Percentiles rank a stretch among this genome's conserved stretches.
Conservation (phyloP, 1,140 invertebrate species). For the Pseudomyrmex gracilis region DNA sequence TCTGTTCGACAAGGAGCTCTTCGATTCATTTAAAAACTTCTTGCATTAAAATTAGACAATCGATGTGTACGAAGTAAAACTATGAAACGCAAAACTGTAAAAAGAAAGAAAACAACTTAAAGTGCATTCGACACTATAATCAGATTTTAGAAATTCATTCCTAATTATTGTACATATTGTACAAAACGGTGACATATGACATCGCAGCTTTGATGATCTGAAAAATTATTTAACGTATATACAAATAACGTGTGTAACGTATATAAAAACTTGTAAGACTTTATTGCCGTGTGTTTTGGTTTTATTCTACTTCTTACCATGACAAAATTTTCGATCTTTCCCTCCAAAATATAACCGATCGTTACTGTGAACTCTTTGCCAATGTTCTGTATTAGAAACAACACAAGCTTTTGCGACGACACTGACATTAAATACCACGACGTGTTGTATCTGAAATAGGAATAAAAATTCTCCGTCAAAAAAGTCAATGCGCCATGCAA, state of each 20-base stretch:
- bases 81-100: too few relatives aligned
- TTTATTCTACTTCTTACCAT: conserved; percentile 39
- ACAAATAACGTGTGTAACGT: neutral
- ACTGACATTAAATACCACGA: conserved; percentile 63
- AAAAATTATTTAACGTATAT: conserved; percentile 40
- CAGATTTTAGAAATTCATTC: too few relatives aligned
- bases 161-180: too few relatives aligned
- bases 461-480: too few relatives aligned
- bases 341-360: conserved; percentile 27
- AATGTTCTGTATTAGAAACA: conserved; percentile 61
- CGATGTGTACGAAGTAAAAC: too few relatives aligned
- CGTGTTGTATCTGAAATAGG: conserved; percentile 20
- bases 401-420: conserved; percentile 54
- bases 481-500: too few relatives aligned
- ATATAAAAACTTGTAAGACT: neutral
- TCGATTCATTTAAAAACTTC: too few relatives aligned
- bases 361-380: conserved; percentile 5
- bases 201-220: conserved; percentile 38
- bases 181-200: conserved; percentile 48
- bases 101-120: too few relatives aligned
- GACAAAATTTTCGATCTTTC: conserved; percentile 60
- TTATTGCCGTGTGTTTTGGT: neutral
- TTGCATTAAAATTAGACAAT: too few relatives aligned
- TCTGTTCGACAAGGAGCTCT: too few relatives aligned
- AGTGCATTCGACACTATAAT: too few relatives aligned